A percentile compares a stretch with the other conserved stretches of the same genome.
These are phyloP conservation scores for Athetis lepigone DNA, from an alignment of 2,888 invertebrate genomes.

Conservation along the genomic window DNA sequence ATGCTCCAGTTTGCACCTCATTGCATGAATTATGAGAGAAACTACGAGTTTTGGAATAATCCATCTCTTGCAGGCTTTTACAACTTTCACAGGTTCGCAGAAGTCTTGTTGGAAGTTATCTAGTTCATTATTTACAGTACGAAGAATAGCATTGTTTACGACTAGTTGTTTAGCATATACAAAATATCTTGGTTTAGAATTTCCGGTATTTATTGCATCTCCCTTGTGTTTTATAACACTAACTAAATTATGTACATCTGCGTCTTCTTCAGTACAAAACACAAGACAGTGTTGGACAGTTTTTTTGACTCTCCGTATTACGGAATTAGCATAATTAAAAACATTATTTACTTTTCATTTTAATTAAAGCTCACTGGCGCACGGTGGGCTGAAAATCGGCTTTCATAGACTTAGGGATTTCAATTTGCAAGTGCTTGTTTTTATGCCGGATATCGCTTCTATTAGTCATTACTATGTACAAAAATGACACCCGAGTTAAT, in stretches of 20 bases:
- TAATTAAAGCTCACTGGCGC: no score
- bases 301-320: not conserved
- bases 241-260: no score
- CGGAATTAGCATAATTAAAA: not conserved
- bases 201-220: not conserved
- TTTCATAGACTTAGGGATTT: no score
- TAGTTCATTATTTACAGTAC: slow-evolving; percentile 42
- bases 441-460: no score
- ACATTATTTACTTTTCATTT: not conserved
- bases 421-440: no score
- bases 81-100: slow-evolving; percentile 35
- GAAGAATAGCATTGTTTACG: slow-evolving; percentile 31
- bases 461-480: no score
- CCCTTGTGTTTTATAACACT: not conserved
- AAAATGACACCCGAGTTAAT: no score
- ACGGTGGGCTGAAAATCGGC: no score
- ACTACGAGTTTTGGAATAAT: slow-evolving; percentile 48
- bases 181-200: not conserved
- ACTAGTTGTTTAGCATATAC: not conserved
- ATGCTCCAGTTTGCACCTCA: slow-evolving; percentile 35
- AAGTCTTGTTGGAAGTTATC: slow-evolving; percentile 37
- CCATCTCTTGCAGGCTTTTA: slow-evolving; percentile 48
- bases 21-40: slow-evolving; percentile 52
- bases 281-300: not conserved
- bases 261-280: not conserved